Base-by-base conservation (phyloP, 37 sponge, comb jelly and placozoan species). In the Cladorhizidae sp. region DNA sequence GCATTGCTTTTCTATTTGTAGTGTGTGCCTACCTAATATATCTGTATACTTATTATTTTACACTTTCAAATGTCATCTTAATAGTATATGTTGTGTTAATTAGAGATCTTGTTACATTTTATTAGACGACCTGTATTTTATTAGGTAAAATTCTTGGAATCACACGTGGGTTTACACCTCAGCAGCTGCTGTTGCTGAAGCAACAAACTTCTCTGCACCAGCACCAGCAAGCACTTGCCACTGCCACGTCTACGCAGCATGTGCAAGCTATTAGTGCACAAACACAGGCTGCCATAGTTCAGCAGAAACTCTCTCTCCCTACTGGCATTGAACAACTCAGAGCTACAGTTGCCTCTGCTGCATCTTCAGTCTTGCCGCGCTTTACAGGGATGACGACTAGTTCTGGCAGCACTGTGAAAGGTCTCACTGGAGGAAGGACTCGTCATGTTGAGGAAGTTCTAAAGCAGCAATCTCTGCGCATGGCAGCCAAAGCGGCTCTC, bases 381-480 rank as follows among this genome's bases (percentile, higher is more conserved):
- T 76, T 81, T 32, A 2, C 75, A 32, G 62, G 55, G 23, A 65
- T 79, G 25, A 25, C 40, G 0, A 9, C 81, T 25, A 74, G 40
- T 25, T 41, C 71, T 58, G 78, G 70, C 25, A 32, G 41, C 38
- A 45, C 50, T 1, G 29, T 85, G 20, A 64, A 52, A 59, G 70
- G 62, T 26, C 55, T 80, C 25, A 55, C 72, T 26, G 73, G 57
- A 28, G 77, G 59, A 25, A 41, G 87, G 22, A 78, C 62, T 40
- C 41, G 76, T 11, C 85, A 76, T 22, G 85, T 87, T 9, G 92
- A 91, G 57, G 92, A 91, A 20, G 83, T 91, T 18, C 32, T 91
- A 50, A 85, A 86, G 57, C 92, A 91, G 67, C 87, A 86, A 51
- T 68, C 88, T 26, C 40, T 88, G 29, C 57, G 87, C 23, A 77